phyloP scores from a whole-genome alignment of 2,113 vertebrate species.

The Aleadryas rufinucha region DNA sequence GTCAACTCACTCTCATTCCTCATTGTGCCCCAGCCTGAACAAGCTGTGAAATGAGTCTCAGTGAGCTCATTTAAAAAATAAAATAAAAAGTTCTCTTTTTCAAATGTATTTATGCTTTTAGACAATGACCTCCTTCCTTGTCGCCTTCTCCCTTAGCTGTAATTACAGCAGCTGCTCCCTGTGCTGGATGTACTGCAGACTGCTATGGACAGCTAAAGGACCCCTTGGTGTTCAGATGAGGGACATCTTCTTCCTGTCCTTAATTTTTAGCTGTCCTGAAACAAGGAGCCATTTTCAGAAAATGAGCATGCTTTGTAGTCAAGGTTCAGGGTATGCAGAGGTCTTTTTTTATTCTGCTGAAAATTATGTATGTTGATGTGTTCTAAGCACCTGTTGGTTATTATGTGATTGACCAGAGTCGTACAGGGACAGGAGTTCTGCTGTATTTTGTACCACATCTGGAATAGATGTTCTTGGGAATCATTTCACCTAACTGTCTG shows the following conservation, averaged over 20 bases:
- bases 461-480: not conserved
- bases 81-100: not conserved
- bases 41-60: not conserved
- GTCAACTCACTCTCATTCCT: not conserved
- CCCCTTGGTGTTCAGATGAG: fast-evolving
- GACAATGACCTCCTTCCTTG: not conserved
- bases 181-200: not conserved
- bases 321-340: not conserved
- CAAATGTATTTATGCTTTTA: not conserved
- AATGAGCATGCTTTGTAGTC: not conserved
- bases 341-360: not conserved
- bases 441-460: not conserved
- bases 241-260: not conserved
- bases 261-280: not conserved
- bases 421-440: not conserved
- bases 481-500: not conserved
- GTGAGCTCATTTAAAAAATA: not conserved
- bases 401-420: not conserved
- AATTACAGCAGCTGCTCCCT: not conserved
- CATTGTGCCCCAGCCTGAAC: not conserved
- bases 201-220: not conserved
- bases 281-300: not conserved
- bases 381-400: not conserved
- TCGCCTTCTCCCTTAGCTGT: not conserved
- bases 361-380: not conserved